Evolutionary conservation across 1,140 invertebrate species (phyloP).

Genomic region (Tetragonula clypearis): DNA sequence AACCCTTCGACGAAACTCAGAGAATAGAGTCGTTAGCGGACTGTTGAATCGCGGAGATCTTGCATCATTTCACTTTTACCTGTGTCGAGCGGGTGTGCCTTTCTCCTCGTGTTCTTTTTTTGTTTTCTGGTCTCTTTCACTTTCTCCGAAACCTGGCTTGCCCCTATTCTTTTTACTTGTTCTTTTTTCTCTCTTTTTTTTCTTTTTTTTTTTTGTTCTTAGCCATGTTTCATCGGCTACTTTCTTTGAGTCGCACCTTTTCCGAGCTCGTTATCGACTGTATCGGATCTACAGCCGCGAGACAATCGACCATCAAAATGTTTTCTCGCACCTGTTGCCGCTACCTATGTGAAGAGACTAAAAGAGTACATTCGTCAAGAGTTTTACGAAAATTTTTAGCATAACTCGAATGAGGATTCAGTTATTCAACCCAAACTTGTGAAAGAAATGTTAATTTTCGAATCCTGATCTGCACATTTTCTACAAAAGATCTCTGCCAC

Average conservation of each 20-base stretch:
- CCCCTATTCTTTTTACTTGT: background rate
- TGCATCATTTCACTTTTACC: slow-evolving; percentile 58
- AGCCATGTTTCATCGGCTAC: background rate
- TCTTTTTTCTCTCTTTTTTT: background rate
- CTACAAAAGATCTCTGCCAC: background rate
- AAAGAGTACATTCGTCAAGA: background rate
- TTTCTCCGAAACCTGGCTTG: background rate
- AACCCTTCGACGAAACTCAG: slow-evolving; percentile 65
- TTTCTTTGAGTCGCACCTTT: slow-evolving; percentile 34
- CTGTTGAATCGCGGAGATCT: slow-evolving; percentile 57
- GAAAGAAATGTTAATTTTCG: background rate
- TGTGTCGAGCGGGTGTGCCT: slow-evolving; percentile 39
- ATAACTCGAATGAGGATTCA: background rate
- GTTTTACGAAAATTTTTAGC: background rate
- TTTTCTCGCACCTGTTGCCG: slow-evolving; percentile 34
- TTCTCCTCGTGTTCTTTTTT: slow-evolving; percentile 15
- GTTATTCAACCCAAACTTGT: background rate
- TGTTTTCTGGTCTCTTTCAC: background rate
- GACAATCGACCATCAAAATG: slow-evolving; percentile 34
- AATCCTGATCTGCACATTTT: background rate
- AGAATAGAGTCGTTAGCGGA: slow-evolving; percentile 67
- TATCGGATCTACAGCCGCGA: slow-evolving; percentile 43
- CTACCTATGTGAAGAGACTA: no score
- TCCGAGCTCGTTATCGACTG: slow-evolving; percentile 32
- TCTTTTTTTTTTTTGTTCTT: slow-evolving; percentile 25